Conservation (phyloP, 2,113 vertebrate species). For the Orycteropus afer region DNA sequence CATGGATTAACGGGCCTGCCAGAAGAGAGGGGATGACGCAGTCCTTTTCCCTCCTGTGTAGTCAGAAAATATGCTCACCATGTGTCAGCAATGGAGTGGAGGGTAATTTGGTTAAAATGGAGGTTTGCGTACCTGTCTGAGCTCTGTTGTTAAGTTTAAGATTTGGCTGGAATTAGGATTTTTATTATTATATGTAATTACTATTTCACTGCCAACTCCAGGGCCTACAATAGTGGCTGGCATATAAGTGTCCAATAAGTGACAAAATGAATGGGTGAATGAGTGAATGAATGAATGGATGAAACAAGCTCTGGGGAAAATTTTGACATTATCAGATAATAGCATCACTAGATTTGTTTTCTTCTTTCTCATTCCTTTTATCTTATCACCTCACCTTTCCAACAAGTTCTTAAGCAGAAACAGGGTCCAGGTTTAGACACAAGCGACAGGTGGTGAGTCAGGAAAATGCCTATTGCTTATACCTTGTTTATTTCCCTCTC, state of each 20-base stretch:
- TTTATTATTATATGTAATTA: not conserved
- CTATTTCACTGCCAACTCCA: no score
- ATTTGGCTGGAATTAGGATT: not conserved
- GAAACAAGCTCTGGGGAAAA: not conserved
- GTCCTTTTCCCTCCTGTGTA: fast-evolving
- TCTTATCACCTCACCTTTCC: not conserved
- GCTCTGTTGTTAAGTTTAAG: not conserved
- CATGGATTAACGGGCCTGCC: constrained; percentile 43
- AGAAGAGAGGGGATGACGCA: not conserved
- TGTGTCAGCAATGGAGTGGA: fast-evolving
- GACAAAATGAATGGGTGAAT: fast-evolving
- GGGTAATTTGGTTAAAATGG: not conserved
- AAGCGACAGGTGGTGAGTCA: not conserved
- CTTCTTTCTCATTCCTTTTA: not conserved
- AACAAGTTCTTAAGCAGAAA: not conserved
- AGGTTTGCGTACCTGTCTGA: not conserved
- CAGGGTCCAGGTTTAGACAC: not conserved
- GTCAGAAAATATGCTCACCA: not conserved
- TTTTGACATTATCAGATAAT: not conserved
- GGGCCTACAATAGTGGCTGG: not conserved
- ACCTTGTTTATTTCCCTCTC: fast-evolving
- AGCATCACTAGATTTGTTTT: not conserved
- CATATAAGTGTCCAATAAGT: not conserved
- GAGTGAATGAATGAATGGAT: not conserved
- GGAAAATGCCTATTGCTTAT: not conserved